Conservation (phyloP, 2,888 invertebrate species). For the Cataglyphis livida region DNA sequence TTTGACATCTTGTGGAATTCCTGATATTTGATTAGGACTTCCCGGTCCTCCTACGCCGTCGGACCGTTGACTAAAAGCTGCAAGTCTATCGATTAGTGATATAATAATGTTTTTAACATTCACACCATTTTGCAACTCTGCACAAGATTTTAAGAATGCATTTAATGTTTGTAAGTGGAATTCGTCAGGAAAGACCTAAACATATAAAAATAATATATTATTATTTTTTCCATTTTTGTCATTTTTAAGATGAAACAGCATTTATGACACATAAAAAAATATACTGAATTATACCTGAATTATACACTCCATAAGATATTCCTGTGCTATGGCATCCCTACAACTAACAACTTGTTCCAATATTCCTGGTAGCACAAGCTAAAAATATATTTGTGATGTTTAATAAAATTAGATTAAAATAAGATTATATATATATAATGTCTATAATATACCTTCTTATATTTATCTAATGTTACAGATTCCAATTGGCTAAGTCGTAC, state of each 20-base stretch:
- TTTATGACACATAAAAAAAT: neutral
- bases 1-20: slow-evolving; percentile 94
- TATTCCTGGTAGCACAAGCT: slow-evolving; percentile 97
- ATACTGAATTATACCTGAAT: slow-evolving; percentile 91
- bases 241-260: slow-evolving; percentile 1
- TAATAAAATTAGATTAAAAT: slow-evolving; percentile 16
- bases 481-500: slow-evolving; percentile 98
- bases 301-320: slow-evolving; percentile 99
- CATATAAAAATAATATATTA: slow-evolving; percentile 51
- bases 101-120: slow-evolving; percentile 99
- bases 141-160: slow-evolving; percentile 98
- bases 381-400: slow-evolving; percentile 65
- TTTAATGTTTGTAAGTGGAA: slow-evolving; percentile 98
- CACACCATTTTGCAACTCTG: slow-evolving; percentile 97
- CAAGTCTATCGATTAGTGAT: slow-evolving; percentile 96
- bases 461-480: slow-evolving; percentile 96
- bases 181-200: slow-evolving; percentile 98
- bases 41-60: slow-evolving; percentile 88
- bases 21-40: slow-evolving; percentile 87
- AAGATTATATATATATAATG: neutral
- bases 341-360: slow-evolving; percentile 99
- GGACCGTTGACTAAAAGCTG: slow-evolving; percentile 93
- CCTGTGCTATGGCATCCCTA: slow-evolving; percentile 98
- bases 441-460: slow-evolving; percentile 89
- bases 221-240: slow-evolving; percentile 42